These are phyloP conservation scores for Leptopilina myrica DNA, from an alignment of 2,888 invertebrate genomes.

Conservation along the genomic window DNA sequence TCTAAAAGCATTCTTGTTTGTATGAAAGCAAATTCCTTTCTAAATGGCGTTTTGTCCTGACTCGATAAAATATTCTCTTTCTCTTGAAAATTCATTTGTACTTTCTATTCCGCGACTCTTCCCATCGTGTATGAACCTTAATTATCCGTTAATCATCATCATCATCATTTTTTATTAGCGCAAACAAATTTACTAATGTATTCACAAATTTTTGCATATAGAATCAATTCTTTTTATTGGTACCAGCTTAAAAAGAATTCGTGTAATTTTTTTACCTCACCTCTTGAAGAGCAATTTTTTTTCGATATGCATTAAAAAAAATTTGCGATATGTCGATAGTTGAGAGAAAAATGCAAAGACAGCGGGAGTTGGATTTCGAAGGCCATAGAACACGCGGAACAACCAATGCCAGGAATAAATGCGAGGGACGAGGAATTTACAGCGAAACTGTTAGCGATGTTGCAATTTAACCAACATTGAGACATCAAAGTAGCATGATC, in stretches of 20 bases:
- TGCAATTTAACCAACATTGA: conserved; percentile 32
- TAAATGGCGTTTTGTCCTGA: conserved; percentile 32
- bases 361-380: conserved; percentile 30
- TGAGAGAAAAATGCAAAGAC: conserved; percentile 19
- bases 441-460: conserved; percentile 18
- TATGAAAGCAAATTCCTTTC: conserved; percentile 39
- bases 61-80: conserved; percentile 22
- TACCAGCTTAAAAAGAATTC: too few species aligned
- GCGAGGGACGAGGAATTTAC: conserved; percentile 27
- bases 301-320: neutral
- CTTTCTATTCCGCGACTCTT: conserved; percentile 26
- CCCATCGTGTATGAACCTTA: neutral
- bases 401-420: conserved; percentile 34
- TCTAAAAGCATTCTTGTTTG: conserved; percentile 35
- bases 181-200: too few species aligned
- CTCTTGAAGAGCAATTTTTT: neutral
- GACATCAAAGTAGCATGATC: conserved; percentile 18
- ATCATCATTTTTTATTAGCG: too few species aligned
- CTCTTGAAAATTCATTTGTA: conserved; percentile 18
- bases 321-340: conserved; percentile 1
- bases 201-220: too few species aligned
- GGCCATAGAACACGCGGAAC: conserved; percentile 9
- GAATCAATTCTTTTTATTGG: too few species aligned
- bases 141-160: too few species aligned
- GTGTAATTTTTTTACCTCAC: neutral